Evolutionary conservation across 2,113 vertebrate genomes (phyloP), one percentile per base, ranked within the genome.

Genomic region (Ondatra zibethicus): DNA sequence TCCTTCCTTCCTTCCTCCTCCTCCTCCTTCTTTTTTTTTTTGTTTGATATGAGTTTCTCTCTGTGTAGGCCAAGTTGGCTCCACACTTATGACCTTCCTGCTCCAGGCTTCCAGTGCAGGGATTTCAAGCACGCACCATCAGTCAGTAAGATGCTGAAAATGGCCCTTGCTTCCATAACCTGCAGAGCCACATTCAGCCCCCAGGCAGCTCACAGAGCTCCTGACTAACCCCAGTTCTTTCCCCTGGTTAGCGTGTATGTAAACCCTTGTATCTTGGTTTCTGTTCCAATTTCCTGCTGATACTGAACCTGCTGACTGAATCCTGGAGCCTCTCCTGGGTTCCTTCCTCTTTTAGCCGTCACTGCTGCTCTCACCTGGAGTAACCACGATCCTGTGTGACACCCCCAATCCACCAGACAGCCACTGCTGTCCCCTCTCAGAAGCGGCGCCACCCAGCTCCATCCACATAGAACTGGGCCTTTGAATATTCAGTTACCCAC

Each of bases 271-370:
- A 65, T 33, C 29, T 72, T 73, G 42, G 45, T 36, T 89, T 88
- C 45, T 92, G 39, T 95, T 91, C 52, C 39, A 93, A 27, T 89
- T 92, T 55, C 27, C 52, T 65, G 55, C 42, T 55, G 63, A 78
- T 63, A 88, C 31, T 58, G 5, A 36, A 65, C 17, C 14, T 82
- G 61, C 6, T 73, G 52, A 7, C 36, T 50, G 21, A 87, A 70
- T 63, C n/a, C 21, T 52, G 55, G 45, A 52, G 12, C 3, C 16
- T 80, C 73, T 75, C n/a, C 58, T 17, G 3, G 23, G 19, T 73
- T 95, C 63, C 45, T 92, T 19, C 50, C 11, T 76, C 58, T 89
- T 87, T 42, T n/a, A 45, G 45, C 52, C 88, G 72, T 42, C n/a
- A 87, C 27, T 27, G 19, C 10, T 23, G 1, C 10, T n/a, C 27